Conservation (phyloP, 2,888 invertebrate genomes). For the Capitulum mitella region DNA sequence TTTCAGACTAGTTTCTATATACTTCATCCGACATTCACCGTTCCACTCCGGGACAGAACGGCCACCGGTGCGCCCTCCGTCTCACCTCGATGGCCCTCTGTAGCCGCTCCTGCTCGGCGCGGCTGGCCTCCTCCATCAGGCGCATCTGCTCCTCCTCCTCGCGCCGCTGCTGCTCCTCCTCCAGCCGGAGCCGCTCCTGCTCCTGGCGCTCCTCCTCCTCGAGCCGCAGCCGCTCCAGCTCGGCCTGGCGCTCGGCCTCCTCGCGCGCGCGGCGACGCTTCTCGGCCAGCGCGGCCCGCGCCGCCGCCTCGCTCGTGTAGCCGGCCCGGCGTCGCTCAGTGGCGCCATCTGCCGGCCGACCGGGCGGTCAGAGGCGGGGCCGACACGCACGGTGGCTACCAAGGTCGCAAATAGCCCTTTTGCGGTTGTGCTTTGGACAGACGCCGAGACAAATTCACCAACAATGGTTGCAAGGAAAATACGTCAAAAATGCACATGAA, state of each 20-base stretch:
- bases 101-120: slow-evolving; percentile 75
- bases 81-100: slow-evolving; percentile 65
- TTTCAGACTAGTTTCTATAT: no score
- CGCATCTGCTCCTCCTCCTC: slow-evolving; percentile 71
- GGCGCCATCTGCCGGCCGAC: neutral
- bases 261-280: slow-evolving; percentile 68
- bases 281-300: slow-evolving; percentile 82
- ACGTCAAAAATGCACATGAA: no score
- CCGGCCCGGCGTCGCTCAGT: neutral
- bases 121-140: slow-evolving; percentile 68
- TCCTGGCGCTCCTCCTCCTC: slow-evolving; percentile 86
- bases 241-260: slow-evolving; percentile 31
- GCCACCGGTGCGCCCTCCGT: neutral
- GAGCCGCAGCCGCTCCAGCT: slow-evolving; percentile 27
- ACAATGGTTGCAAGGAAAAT: no score
- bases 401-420: no score
- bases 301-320: slow-evolving; percentile 63
- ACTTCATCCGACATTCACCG: no score
- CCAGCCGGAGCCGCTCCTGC: slow-evolving; percentile 69
- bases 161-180: slow-evolving; percentile 71
- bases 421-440: no score
- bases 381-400: no score
- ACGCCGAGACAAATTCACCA: no score
- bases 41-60: no score
- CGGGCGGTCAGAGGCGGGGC: no score